Base-by-base conservation (phyloP, 92 coral and sea anemone species). In the Nematostella vectensis region DNA sequence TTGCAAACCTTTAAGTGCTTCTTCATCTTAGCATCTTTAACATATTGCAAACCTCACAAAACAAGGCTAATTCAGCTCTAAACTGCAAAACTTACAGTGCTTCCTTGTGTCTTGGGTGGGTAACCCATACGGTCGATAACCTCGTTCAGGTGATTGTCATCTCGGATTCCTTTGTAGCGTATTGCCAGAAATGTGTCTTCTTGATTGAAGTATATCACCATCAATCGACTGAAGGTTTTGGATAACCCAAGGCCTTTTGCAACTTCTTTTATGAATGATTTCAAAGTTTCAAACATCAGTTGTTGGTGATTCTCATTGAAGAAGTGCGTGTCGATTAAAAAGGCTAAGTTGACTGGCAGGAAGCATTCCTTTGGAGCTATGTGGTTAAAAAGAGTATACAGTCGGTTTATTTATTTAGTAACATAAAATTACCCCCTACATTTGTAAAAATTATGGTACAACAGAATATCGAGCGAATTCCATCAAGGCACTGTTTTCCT, bases 271-370 rank as follows among this genome's bases (percentile, higher is more conserved):
- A 54, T 25, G 33, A 25, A 54, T 6, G 2, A 13, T 28, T 54
- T 54, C 2, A 54, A 20, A 13, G 3, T 1, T 2, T 27, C 38
- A 4, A 54, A 54, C 15, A 15, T 29, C 12, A 26, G n/a, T 11
- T 36, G 39, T 4, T 29, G 2, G 15, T 54, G 15, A n/a, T 13
- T 25, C 20, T n/a, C 4, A 2, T 12, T 54, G 24, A 54, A 54
- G 39, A 23, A 20, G 2, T 36, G 10, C 3, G 33, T 29, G 39
- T 54, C 59, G 39, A 54, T 2, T 2, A 54, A 28, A 24, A 54
- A 23, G 36, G 59, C 59, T 9, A 54, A 3, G 59, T 54, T 54
- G n/a, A 54, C 38, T 1, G 59, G 59, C 3, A 54, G 59, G 38
- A 54, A 54, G 24, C 59, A 54, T 54, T 54, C 39, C 2, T 29